Percentiles rank a stretch among this genome's conserved stretches.
These are phyloP conservation scores for Mimachlamys varia DNA, from an alignment of 2,888 invertebrate species.

Conservation along the genomic window DNA sequence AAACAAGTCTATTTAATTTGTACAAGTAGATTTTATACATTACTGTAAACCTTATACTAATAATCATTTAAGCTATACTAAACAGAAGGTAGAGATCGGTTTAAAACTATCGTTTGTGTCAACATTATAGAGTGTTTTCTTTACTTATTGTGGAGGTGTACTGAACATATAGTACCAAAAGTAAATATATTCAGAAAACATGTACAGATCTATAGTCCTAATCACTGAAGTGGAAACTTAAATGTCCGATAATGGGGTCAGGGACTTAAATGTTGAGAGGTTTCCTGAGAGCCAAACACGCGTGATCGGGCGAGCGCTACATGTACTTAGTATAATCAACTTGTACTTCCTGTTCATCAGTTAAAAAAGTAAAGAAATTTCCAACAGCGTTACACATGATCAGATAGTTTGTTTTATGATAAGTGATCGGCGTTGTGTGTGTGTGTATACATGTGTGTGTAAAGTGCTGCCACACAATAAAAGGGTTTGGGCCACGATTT, in stretches of 20 bases:
- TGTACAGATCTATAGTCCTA: not conserved
- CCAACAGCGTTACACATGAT: no score
- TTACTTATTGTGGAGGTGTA: not conserved
- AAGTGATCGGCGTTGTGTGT: no score
- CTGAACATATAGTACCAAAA: not conserved
- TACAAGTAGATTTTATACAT: not conserved
- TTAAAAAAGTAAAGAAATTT: no score
- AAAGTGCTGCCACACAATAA: no score
- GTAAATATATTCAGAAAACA: not conserved
- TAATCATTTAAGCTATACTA: not conserved
- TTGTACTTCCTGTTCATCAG: not conserved
- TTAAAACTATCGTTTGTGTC: not conserved
- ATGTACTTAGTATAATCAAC: no score
- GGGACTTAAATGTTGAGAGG: not conserved
- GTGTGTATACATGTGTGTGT: no score
- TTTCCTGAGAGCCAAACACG: not conserved
- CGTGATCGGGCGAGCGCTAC: no score
- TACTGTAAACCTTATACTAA: not conserved
- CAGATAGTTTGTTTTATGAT: no score
- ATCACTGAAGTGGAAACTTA: not conserved
- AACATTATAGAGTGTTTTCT: not conserved
- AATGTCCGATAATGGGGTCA: not conserved
- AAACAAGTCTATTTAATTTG: not conserved
- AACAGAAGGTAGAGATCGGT: not conserved
- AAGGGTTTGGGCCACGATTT: no score